Evolutionary conservation across 2,113 vertebrate genomes (phyloP).

Genomic region (Calidris pygmaea): DNA sequence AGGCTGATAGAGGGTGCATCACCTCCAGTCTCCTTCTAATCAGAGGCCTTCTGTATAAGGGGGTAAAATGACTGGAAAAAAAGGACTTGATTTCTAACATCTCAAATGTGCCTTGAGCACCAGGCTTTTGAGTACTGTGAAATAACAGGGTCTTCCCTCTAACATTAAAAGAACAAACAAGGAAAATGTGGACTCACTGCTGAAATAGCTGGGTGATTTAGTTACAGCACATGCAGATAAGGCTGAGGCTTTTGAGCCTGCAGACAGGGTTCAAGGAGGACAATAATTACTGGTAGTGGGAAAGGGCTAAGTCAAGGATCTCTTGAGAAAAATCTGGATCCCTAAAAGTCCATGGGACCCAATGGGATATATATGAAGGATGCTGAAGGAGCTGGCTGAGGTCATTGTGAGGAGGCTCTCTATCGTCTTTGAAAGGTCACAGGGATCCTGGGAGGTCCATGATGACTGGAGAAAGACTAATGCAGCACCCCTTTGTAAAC

Average conservation of each 20-base stretch:
- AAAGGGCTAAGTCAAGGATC: background rate
- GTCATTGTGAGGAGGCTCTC: background rate
- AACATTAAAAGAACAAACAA: background rate
- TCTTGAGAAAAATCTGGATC: background rate
- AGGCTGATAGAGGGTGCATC: background rate
- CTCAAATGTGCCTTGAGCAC: background rate
- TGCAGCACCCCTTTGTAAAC: background rate
- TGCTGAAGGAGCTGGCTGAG: background rate
- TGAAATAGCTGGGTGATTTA: background rate
- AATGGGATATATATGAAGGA: background rate
- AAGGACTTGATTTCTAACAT: background rate
- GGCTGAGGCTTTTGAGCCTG: background rate
- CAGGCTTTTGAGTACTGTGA: background rate
- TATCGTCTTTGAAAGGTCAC: background rate
- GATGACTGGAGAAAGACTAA: background rate
- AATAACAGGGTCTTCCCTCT: background rate
- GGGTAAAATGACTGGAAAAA: background rate
- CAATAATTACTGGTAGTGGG: background rate
- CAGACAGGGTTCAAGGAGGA: background rate
- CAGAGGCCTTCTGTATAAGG: background rate
- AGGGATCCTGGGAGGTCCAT: background rate
- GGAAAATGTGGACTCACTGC: background rate
- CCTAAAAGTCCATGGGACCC: background rate
- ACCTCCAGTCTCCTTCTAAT: background rate
- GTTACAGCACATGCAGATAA: background rate